Percentiles rank a stretch among this genome's conserved stretches.
These are phyloP conservation scores for Agrenia bidenticulata DNA, from an alignment of 2,888 invertebrate species.

Conservation along the genomic window DNA sequence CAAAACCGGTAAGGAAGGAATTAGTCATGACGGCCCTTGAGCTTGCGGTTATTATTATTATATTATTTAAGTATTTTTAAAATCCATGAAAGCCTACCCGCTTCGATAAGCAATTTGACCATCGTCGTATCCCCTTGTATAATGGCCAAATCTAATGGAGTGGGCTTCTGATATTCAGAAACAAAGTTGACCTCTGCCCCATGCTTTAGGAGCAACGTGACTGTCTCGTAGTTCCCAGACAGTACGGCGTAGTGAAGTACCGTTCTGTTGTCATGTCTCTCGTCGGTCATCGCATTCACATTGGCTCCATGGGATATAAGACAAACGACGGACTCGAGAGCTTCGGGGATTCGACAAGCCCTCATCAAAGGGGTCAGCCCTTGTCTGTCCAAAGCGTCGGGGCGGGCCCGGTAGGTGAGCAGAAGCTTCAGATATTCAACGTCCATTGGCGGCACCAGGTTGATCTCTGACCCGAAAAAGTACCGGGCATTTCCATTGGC, in stretches of 20 bases:
- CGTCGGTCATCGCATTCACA: constrained; percentile 80
- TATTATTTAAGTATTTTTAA: too few relatives aligned
- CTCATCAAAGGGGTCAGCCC: constrained; percentile 90
- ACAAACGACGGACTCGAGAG: constrained; percentile 67
- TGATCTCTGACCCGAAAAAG: constrained; percentile 88
- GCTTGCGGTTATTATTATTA: too few relatives aligned
- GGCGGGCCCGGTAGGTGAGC: constrained; percentile 80
- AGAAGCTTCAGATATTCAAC: constrained; percentile 77
- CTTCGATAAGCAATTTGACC: constrained; percentile 68
- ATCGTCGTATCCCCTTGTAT: constrained; percentile 75
- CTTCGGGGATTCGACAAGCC: constrained; percentile 76
- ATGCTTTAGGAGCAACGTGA: constrained; percentile 76
- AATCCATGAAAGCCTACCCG: too few relatives aligned
- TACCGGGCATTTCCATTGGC: constrained; percentile 90
- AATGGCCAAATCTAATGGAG: constrained; percentile 82
- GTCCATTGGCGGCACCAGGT: constrained; percentile 74
- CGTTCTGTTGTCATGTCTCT: constrained; percentile 81
- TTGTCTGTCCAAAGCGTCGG: constrained; percentile 81
- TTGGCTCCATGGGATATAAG: constrained; percentile 79
- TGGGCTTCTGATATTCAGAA: constrained; percentile 67
- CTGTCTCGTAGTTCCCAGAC: constrained; percentile 69
- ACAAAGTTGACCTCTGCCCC: constrained; percentile 71
- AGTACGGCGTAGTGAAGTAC: constrained; percentile 86
- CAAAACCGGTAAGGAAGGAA: too few relatives aligned
- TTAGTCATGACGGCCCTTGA: too few relatives aligned